phyloP scores from a whole-genome alignment of 2,888 invertebrate species.

The Aphodius granarius region DNA sequence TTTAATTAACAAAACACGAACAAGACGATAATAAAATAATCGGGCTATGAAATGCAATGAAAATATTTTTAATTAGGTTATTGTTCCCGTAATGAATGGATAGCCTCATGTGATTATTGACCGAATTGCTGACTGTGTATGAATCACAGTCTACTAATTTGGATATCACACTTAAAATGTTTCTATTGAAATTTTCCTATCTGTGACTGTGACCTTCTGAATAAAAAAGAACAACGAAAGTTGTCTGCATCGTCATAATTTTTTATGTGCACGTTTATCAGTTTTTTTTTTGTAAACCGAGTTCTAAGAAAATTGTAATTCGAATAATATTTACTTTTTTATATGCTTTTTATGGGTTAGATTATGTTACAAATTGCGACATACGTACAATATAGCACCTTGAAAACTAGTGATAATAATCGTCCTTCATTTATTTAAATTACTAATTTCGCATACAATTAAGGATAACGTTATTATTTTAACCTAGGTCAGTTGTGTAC shows the following conservation, averaged over 20 bases:
- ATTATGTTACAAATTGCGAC: not conserved
- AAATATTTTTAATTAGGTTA: not conserved
- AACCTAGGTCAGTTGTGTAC: not conserved
- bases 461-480: not conserved
- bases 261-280: not conserved
- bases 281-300: not conserved
- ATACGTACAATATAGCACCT: not conserved
- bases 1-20: not conserved
- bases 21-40: not conserved
- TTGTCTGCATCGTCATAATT: not conserved
- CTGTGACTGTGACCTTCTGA: not conserved
- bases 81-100: not conserved
- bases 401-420: not conserved
- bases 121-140: not conserved
- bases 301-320: not conserved
- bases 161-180: not conserved
- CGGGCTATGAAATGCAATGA: not conserved
- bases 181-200: not conserved
- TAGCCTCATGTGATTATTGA: not conserved
- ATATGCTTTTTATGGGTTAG: not conserved
- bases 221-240: not conserved
- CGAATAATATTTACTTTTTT: not conserved
- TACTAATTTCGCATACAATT: not conserved
- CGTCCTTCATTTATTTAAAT: too few relatives aligned
- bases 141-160: not conserved